A percentile compares a stretch with the other conserved stretches of the same genome.
Evolutionary conservation across 2,113 vertebrate genomes (phyloP).

Genomic region (Sander lucioperca): DNA sequence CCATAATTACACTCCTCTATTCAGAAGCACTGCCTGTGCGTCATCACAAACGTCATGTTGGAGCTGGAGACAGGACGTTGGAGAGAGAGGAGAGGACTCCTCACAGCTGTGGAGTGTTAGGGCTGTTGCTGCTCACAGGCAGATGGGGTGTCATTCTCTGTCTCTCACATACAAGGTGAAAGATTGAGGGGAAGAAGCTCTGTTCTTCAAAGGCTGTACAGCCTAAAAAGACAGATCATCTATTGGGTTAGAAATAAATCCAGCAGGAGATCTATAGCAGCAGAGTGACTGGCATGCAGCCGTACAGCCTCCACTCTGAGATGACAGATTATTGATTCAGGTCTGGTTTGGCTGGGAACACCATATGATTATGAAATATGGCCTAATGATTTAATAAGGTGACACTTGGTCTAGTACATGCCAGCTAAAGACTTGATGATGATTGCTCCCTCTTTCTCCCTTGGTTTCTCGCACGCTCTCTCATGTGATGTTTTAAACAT

Average conservation of each 20-base stretch:
- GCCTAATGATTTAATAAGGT: slow-evolving; percentile 73
- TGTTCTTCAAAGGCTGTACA: slow-evolving; percentile 2
- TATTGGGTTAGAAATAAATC: slow-evolving; percentile 36
- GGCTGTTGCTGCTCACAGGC: slow-evolving; percentile 44
- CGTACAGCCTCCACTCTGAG: slow-evolving; percentile 35
- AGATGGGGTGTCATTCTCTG: slow-evolving; percentile 48
- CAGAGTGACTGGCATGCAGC: slow-evolving; percentile 45
- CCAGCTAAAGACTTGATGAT: slow-evolving; percentile 68
- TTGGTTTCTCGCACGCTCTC: not conserved
- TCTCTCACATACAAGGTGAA: slow-evolving; percentile 57
- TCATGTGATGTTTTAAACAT: not conserved
- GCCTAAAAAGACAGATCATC: slow-evolving; percentile 25
- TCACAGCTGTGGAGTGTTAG: slow-evolving; percentile 28
- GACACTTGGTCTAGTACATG: slow-evolving; percentile 56
- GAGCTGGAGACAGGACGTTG: slow-evolving; percentile 57
- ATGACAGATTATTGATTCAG: slow-evolving; percentile 69
- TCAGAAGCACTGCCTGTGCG: slow-evolving; percentile 74
- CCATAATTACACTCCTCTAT: slow-evolving; percentile 74
- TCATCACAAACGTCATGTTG: slow-evolving; percentile 76
- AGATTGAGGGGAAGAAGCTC: slow-evolving; percentile 9
- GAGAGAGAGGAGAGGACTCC: slow-evolving; percentile 31
- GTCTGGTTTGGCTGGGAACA: slow-evolving; percentile 62
- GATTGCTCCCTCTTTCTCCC: slow-evolving; percentile 31
- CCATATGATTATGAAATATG: slow-evolving; percentile 67
- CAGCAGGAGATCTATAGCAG: slow-evolving; percentile 35